phyloP scores from a whole-genome alignment of 2,113 vertebrate species.

The Sylvilagus bachmani region DNA sequence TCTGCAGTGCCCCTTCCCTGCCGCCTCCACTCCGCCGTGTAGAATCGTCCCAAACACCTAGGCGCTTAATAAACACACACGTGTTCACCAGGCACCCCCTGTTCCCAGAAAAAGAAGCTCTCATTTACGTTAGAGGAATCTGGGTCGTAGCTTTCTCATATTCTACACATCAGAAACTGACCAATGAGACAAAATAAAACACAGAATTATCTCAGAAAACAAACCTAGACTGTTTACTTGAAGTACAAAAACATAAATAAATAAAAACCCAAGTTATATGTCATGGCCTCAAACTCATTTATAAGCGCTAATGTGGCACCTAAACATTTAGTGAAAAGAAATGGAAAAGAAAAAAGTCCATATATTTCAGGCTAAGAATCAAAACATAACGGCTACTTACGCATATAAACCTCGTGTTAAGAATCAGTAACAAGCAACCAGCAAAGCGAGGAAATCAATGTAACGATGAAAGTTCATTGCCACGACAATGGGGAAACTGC shows the following conservation, averaged over 20 bases:
- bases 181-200: constrained; percentile 29
- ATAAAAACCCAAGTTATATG: neutral
- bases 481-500: neutral
- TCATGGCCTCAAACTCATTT: neutral
- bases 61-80: neutral
- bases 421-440: neutral
- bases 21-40: neutral
- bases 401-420: neutral
- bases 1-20: neutral
- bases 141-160: neutral
- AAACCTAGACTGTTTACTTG: constrained; percentile 18
- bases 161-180: constrained; percentile 58
- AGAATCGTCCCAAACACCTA: neutral
- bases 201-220: neutral
- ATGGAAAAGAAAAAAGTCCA: constrained; percentile 1
- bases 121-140: constrained; percentile 1
- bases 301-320: neutral
- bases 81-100: neutral
- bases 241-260: neutral
- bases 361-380: constrained; percentile 7
- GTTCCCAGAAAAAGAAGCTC: neutral
- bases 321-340: constrained; percentile 36
- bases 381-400: neutral
- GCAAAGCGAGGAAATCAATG: constrained; percentile 10
- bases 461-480: constrained; percentile 23